These are phyloP conservation scores for Cremastinae sp. DNA, from an alignment of 2,888 invertebrate genomes.

Conservation along the genomic window DNA sequence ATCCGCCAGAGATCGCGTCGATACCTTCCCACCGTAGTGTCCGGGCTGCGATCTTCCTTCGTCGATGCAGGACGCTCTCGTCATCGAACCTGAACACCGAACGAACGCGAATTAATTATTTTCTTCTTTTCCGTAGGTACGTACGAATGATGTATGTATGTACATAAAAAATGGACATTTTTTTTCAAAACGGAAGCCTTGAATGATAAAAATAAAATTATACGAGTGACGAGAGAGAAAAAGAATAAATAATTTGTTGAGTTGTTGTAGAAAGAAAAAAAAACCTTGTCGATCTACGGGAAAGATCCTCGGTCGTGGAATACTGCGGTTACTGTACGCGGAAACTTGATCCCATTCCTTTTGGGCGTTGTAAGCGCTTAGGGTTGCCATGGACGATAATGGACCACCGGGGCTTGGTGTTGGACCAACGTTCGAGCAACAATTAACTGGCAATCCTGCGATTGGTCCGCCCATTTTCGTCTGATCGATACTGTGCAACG, in stretches of 20 bases:
- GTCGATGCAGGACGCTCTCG: slow-evolving; percentile 82
- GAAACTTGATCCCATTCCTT: slow-evolving; percentile 95
- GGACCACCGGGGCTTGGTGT: slow-evolving; percentile 91
- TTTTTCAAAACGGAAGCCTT: slow-evolving; percentile 6
- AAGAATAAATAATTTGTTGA: background rate
- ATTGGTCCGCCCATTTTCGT: slow-evolving; percentile 86
- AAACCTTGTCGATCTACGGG: slow-evolving; percentile 84
- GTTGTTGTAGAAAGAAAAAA: no score
- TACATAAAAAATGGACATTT: background rate
- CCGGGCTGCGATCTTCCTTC: slow-evolving; percentile 87
- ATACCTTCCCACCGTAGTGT: slow-evolving; percentile 85
- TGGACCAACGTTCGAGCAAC: slow-evolving; percentile 87
- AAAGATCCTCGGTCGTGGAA: slow-evolving; percentile 93
- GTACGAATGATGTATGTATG: no score
- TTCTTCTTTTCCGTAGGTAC: no score
- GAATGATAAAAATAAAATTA: background rate
- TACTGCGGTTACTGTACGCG: slow-evolving; percentile 94
- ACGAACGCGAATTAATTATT: no score
- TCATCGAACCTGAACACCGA: slow-evolving; percentile 76
- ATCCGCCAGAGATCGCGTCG: slow-evolving; percentile 89
- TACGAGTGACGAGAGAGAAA: background rate
- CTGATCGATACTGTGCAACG: slow-evolving; percentile 83
- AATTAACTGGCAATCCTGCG: slow-evolving; percentile 89
- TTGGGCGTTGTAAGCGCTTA: slow-evolving; percentile 91
- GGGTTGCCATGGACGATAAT: slow-evolving; percentile 90